Base-by-base conservation (phyloP, 2,888 invertebrate genomes). In the Drosophila demipolita region DNA sequence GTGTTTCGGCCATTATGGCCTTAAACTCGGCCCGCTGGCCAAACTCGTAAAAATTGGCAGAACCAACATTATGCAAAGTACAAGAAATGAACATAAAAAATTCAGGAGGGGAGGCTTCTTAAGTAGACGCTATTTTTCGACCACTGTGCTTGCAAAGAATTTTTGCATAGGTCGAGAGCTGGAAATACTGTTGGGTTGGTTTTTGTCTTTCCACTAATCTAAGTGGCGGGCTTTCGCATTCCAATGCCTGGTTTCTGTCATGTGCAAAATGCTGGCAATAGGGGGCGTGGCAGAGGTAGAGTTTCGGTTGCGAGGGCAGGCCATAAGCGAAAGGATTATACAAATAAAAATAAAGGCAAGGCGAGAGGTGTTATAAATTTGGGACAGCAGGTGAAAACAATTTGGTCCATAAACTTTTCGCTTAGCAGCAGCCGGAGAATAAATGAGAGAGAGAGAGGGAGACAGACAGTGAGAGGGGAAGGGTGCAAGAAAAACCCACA, bases 321-420 rank as follows among this genome's bases (percentile, higher is more conserved):
- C 64, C 69, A 80, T 75, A 83, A 83, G 73, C 80, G 78, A 87
- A 87, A 90, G 89, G 87, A 87, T 87, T 87, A 90, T 90, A 90
- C 89, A 87, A 87, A 87, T 87, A 87, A 87, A 86, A 87, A 90
- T 89, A 84, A 83, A 73, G 69, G 55, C 71, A 62, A 66, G 74
- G 67, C 68, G 59, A 66, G 73, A 85, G 88, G 83, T 86, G 82
- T 79, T 87, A 89, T 90, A 87, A 87, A 90, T 87, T 87, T 80
- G 78, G 78, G 89, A 87, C 90, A 87, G 85, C 87, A 87, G 87
- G 87, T 87, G 87, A 87, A 89, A 87, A 90, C 87, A 87, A 90
- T 87, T 87, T 89, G 82, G 77, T 84, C 76, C 89, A 90, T 87
- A 90, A 87, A 87, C 82, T 90, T 90, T 84, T 87, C 85, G 85